Conservation (phyloP, 2,797 vertebrate genomes). For the Coregonus suidteri region DNA sequence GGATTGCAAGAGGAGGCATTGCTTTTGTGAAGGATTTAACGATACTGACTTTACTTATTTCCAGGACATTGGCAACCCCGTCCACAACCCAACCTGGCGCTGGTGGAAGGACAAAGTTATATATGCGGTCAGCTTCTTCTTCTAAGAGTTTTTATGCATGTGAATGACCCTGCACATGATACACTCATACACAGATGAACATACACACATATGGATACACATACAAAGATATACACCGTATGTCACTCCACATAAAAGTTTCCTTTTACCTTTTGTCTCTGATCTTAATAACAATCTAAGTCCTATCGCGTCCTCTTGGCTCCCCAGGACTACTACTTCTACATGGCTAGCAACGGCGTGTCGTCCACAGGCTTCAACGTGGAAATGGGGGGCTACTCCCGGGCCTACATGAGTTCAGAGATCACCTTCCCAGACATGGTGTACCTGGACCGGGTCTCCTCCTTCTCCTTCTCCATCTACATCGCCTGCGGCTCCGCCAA, state of each 20-base stretch:
- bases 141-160: not conserved
- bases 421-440: constrained; percentile 35
- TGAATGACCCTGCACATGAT: not conserved
- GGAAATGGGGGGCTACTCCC: constrained; percentile 51
- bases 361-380: constrained; percentile 33
- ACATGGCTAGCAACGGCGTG: constrained; percentile 57
- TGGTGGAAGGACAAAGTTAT: constrained; percentile 60
- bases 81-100: constrained; percentile 59
- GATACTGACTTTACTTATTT: not conserved
- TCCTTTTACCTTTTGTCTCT: not conserved
- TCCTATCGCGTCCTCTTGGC: not conserved
- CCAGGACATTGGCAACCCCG: constrained; percentile 63
- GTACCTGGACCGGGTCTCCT: constrained; percentile 57
- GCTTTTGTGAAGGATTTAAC: not conserved
- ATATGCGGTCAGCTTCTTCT: constrained; percentile 35
- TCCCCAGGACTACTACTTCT: constrained; percentile 61
- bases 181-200: not conserved
- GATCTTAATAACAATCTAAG: too few species aligned
- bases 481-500: constrained; percentile 15
- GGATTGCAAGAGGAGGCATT: not conserved
- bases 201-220: not conserved
- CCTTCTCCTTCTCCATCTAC: constrained; percentile 47
- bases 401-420: constrained; percentile 40
- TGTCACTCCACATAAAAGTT: not conserved
- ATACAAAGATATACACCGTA: not conserved